Evolutionary conservation across 2,797 vertebrate species (phyloP).

Genomic region (Protonibea diacanthus): DNA sequence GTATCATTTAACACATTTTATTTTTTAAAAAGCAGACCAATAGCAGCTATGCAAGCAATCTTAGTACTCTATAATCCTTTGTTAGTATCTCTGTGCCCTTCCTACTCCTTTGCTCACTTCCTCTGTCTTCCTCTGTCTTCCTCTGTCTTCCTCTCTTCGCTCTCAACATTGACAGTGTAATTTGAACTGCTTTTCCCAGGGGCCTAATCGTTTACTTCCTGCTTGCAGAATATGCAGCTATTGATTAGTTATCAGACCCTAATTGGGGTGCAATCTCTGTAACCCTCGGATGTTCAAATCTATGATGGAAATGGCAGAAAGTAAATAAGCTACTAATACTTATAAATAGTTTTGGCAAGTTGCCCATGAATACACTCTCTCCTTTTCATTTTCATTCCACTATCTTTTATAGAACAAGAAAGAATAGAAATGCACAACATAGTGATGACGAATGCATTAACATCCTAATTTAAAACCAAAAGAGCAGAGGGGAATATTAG

Average conservation of each 20-base stretch:
- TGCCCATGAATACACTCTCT: slow-evolving; percentile 1
- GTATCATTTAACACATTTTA: slow-evolving; percentile 25
- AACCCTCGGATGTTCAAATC: slow-evolving; percentile 85
- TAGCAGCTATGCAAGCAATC: not conserved
- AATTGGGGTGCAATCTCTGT: slow-evolving; percentile 95
- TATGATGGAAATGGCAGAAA: slow-evolving; percentile 96
- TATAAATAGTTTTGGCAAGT: slow-evolving; percentile 90
- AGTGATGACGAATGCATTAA: slow-evolving; percentile 45
- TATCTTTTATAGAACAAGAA: not conserved
- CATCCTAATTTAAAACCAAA: slow-evolving; percentile 43
- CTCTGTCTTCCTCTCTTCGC: slow-evolving; percentile 39
- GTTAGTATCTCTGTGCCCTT: slow-evolving; percentile 25
- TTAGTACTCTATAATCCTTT: slow-evolving; percentile 20
- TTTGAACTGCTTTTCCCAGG: slow-evolving; percentile 94
- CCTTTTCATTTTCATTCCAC: not conserved
- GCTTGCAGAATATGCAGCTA: slow-evolving; percentile 95
- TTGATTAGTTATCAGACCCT: slow-evolving; percentile 97
- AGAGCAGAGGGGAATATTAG: slow-evolving; percentile 24
- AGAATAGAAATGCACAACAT: not conserved
- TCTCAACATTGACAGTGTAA: slow-evolving; percentile 91
- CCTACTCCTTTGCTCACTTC: slow-evolving; percentile 25
- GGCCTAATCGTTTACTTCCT: slow-evolving; percentile 96
- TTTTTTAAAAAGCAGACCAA: slow-evolving; percentile 8
- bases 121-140: slow-evolving; percentile 40
- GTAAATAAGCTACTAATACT: slow-evolving; percentile 93